Evolutionary conservation across 2,888 invertebrate genomes (phyloP), one percentile per base, ranked within the genome.

Genomic region (Caprella mutica): DNA sequence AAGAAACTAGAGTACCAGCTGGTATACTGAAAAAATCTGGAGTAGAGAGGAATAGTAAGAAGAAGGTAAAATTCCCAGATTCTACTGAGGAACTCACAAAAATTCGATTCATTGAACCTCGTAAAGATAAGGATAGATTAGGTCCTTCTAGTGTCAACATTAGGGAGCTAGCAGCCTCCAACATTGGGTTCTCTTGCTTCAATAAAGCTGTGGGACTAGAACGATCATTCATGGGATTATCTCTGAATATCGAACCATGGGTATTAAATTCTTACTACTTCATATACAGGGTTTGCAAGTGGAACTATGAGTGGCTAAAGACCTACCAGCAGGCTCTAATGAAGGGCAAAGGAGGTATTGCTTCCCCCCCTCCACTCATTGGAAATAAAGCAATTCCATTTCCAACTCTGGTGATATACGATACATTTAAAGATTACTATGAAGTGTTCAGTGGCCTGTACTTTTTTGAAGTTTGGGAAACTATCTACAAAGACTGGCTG

Each of bases 291-390:
- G 33, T 63, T 1, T 59, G 63, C 30, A 38, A 30, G 6, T 63
- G 63, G 63, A 63, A 63, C 44, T 63, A 57, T 58, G 63, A 63
- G 33, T 63, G 63, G 63, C 44, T 63, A 21, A 53, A 52, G 12
- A 29, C 29, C 6, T 63, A 63, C 39, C 24, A 48, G 24, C 14
- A 6, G 12, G 48, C 23, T 21, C 54, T 43, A 23, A 38, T 52
- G 48, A 55, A 55, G 50, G 33, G 42, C 29, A 8, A 24, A 2
- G 17, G 4, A 21, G n/a, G n/a, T n/a, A n/a, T n/a, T n/a, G 27
- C 43, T 12, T 17, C 27, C 12, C 63, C 58, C 19, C 63, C 63
- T 12, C 59, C 56, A 29, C 30, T 63, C 19, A 35, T 44, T 5
- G 19, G 21, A 5, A 55, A 21, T 12, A 55, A 35, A 48, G 30